Percentiles rank a stretch among this genome's conserved stretches.
phyloP scores from a whole-genome alignment of 2,888 invertebrate species.

The Coecobrya sp. region DNA sequence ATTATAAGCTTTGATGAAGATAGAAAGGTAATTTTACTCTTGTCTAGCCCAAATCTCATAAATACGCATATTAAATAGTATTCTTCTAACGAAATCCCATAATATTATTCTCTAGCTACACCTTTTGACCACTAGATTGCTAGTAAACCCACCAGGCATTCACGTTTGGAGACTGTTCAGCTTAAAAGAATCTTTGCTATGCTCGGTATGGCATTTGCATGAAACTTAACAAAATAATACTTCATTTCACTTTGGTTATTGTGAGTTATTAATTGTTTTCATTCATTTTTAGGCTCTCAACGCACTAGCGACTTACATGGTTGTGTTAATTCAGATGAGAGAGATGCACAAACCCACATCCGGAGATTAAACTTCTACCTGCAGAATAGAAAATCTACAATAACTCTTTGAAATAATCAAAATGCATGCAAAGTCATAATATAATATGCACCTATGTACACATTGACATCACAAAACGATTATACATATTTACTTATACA shows the following conservation, averaged over 20 bases:
- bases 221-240: not conserved
- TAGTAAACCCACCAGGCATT: conserved; percentile 25
- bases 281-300: conserved; percentile 29
- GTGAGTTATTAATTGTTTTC: not conserved
- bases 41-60: too few relatives aligned
- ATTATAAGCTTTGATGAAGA: conserved; percentile 6
- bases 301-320: conserved; percentile 60
- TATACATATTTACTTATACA: too few relatives aligned
- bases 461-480: too few relatives aligned
- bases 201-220: conserved; percentile 42
- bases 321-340: conserved; percentile 54
- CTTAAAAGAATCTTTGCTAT: conserved; percentile 17
- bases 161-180: conserved; percentile 34
- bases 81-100: not conserved
- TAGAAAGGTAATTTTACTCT: conserved; percentile 4
- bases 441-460: too few relatives aligned
- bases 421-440: too few relatives aligned
- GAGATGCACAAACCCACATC: conserved; percentile 6
- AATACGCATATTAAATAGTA: too few relatives aligned
- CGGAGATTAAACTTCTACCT: not conserved
- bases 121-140: not conserved
- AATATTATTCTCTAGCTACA: conserved; percentile 14
- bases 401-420: too few relatives aligned
- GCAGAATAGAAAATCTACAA: too few relatives aligned
- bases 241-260: not conserved